Evolutionary conservation across 53 echinoderm and acorn worm genomes (phyloP), one percentile per base, ranked within the genome.

Genomic region (Stichopus horrens): DNA sequence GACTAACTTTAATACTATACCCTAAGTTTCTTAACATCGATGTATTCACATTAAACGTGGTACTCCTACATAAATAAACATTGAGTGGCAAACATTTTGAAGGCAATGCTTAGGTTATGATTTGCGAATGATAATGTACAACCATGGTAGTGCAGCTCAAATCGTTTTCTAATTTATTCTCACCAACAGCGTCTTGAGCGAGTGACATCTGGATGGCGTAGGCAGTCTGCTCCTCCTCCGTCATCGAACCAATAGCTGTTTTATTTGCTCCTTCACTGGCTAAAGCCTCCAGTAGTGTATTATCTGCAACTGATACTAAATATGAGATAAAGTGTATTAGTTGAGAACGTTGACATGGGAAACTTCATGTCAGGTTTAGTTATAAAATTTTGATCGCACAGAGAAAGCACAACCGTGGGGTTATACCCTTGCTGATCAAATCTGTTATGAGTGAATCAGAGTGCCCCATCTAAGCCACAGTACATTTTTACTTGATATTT

Each of bases 161-260:
- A 22, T 77, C 52, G 52, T 77, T 77, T 77, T 9, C 52, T 23
- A 22, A 37, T 77, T 52, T 37, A 22, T 22, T 52, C 77, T 77
- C 77, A 77, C 77, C 77, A 7, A 77, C 51, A 77, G 77, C 77
- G 77, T 77, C 77, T 77, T 77, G 77, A 77, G 23, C 57, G 21
- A 94, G 89, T 67, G 96, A 96, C 96, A 96, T 96, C 89, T 94
- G 94, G 87, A 96, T 93, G 77, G 96, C 96, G 87, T 94, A 93
- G 77, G 93, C 94, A 74, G 94, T 96, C 89, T 96, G 96, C 77
- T 96, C 96, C 74, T 96, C 96, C 82, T 96, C 96, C 19, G 94
- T 92, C 96, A 96, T 96, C 21, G 93, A 83, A 55, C 83, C 89
- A 16, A 94, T 92, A 86, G 93, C 96, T 83, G 94, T 91, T 89